phyloP scores from a whole-genome alignment of 2,888 invertebrate species.

The Habrosyne pyritoides region DNA sequence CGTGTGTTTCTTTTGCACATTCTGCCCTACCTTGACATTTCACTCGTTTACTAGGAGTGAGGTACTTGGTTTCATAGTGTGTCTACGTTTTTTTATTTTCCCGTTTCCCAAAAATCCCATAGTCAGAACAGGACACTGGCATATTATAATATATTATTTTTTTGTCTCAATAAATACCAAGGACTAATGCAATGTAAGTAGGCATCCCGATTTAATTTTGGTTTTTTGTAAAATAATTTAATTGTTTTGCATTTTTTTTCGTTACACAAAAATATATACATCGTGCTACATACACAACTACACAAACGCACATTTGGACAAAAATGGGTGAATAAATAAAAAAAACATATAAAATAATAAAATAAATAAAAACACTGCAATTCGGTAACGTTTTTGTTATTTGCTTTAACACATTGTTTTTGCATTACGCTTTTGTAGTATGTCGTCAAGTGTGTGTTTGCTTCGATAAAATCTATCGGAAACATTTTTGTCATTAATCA shows the following conservation, averaged over 20 bases:
- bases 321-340: constrained; percentile 49
- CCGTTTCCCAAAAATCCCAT: constrained; percentile 32
- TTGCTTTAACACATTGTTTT: constrained; percentile 34
- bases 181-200: constrained; percentile 71
- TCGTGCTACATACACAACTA: constrained; percentile 51
- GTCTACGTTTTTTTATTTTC: constrained; percentile 46
- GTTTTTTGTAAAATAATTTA: constrained; percentile 29
- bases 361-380: constrained; percentile 34
- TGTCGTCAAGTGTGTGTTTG: constrained; percentile 99
- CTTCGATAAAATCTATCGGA: constrained; percentile 98
- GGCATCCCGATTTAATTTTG: constrained; percentile 36
- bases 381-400: constrained; percentile 60
- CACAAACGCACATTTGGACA: constrained; percentile 60
- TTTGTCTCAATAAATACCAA: constrained; percentile 50
- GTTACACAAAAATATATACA: constrained; percentile 50
- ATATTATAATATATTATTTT: constrained; percentile 46
- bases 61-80: constrained; percentile 65
- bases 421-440: constrained; percentile 85
- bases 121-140: constrained; percentile 74
- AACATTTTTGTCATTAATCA: constrained; percentile 99
- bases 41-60: constrained; percentile 69
- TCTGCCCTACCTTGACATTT: constrained; percentile 80
- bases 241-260: constrained; percentile 47
- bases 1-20: constrained; percentile 73
- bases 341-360: constrained; percentile 7